phyloP scores from a whole-genome alignment of 37 sponge, comb jelly and placozoan genomes.

The Lycopodina hypogea region DNA sequence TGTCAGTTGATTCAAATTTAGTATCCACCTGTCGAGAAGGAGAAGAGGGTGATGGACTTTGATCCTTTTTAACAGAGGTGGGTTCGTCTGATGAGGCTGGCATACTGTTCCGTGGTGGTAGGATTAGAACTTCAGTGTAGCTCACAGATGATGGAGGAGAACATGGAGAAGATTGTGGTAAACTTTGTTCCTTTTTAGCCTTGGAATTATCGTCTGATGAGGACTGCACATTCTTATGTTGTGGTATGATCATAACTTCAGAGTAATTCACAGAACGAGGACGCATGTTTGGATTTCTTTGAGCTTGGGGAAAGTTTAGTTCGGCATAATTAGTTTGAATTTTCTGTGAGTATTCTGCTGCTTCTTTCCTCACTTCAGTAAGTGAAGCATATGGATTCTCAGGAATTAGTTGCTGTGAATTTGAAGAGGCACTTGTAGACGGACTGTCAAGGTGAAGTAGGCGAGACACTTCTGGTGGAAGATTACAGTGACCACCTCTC shows the following conservation, averaged over 20 bases:
- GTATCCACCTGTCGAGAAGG: background rate
- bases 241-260: constrained; percentile 7
- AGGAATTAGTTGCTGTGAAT: background rate
- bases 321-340: constrained; percentile 30
- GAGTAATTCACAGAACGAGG: constrained; percentile 38
- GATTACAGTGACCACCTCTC: background rate
- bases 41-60: background rate
- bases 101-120: background rate
- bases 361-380: constrained; percentile 11
- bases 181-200: background rate
- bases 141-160: background rate
- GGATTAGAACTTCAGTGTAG: background rate
- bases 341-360: background rate
- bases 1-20: background rate
- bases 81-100: background rate
- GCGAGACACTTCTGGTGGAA: background rate
- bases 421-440: background rate
- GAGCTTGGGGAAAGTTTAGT: constrained; percentile 15
- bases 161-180: no score
- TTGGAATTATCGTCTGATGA: background rate
- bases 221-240: background rate
- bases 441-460: background rate
- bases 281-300: background rate
- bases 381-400: constrained; percentile 40
- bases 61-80: no score